Base-by-base conservation (phyloP, 2,888 invertebrate species). In the Cataglyphis altisquamis region DNA sequence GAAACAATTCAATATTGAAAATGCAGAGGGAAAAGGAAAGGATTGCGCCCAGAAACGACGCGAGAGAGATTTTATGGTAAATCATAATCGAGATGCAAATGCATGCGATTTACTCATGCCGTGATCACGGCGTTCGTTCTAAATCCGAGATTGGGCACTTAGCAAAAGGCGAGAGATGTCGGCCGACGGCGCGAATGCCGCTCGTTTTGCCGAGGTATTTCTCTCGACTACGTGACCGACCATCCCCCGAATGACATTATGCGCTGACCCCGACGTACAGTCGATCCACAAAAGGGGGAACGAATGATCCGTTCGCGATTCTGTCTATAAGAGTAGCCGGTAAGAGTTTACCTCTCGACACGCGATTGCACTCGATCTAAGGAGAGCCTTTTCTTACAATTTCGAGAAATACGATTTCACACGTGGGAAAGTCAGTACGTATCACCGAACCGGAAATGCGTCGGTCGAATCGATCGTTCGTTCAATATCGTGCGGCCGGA, bases 71-170 rank as follows among this genome's bases (percentile, higher is more conserved):
- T 60, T 45, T 32, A 12, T 10, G 48, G 70, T 77, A 55, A 66
- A 57, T 57, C 77, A 15, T 64, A 52, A 64, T 75, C 77, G 55
- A 48, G 70, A 80, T 72, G 81, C 82, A 82, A 84, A 86, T 86
- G 80, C 67, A 84, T 87, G 84, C 87, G 87, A 89, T 90, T 90
- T 88, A 86, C 83, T 85, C 83, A 83, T 85, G 73, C 77, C 73
- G 87, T 84, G 89, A 83, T 72, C 85, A 63, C 78, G 82, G 84
- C 75, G 86, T 83, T 80, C 87, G 91, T 91, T 91, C 91, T 90
- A 91, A 91, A 91, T 91, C 88, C 89, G 72, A 87, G 88, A 91
- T 91, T 91, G 91, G 90, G 83, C 90, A 91, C 89, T 91, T 90
- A 90, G 89, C 86, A 77, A 48, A 78, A 86, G 82, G 85, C 82